A percentile compares a stretch with the other conserved stretches of the same genome.
Evolutionary conservation across 2,888 invertebrate genomes (phyloP).

Genomic region (Melanotus villosus): DNA sequence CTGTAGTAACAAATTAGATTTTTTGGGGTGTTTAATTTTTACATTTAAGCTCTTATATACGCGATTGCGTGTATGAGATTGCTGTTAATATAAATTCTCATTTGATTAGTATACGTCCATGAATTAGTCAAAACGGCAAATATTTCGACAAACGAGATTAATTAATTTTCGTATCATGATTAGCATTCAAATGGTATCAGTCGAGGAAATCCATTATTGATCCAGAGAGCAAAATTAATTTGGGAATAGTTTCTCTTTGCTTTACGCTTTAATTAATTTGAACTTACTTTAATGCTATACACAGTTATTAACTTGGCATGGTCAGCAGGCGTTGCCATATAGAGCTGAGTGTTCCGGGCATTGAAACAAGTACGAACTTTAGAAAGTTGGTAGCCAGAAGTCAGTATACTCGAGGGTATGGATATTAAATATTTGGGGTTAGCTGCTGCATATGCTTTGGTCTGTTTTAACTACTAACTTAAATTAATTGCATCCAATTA

Average conservation of each 20-base stretch:
- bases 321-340: constrained; percentile 33
- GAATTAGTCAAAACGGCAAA: too few species aligned
- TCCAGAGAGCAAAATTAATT: constrained; percentile 17
- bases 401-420: constrained; percentile 36
- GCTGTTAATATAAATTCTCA: too few species aligned
- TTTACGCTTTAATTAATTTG: constrained; percentile 37
- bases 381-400: constrained; percentile 40
- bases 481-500: constrained; percentile 42
- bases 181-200: too few species aligned
- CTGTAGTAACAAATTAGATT: too few species aligned
- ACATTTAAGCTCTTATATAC: too few species aligned
- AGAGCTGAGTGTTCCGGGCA: constrained; percentile 18
- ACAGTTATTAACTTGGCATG: constrained; percentile 40
- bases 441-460: constrained; percentile 18
- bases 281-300: constrained; percentile 31
- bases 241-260: constrained; percentile 24
- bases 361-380: constrained; percentile 37
- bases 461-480: constrained; percentile 26
- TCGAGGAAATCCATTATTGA: too few species aligned
- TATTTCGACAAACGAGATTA: too few species aligned
- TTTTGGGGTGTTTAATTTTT: too few species aligned
- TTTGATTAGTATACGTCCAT: too few species aligned
- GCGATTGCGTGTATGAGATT: too few species aligned
- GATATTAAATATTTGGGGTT: constrained; percentile 42
- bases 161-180: too few species aligned